These are phyloP conservation scores for Anser brachyrhynchus DNA, from an alignment of 2,113 vertebrate genomes.

Conservation along the genomic window DNA sequence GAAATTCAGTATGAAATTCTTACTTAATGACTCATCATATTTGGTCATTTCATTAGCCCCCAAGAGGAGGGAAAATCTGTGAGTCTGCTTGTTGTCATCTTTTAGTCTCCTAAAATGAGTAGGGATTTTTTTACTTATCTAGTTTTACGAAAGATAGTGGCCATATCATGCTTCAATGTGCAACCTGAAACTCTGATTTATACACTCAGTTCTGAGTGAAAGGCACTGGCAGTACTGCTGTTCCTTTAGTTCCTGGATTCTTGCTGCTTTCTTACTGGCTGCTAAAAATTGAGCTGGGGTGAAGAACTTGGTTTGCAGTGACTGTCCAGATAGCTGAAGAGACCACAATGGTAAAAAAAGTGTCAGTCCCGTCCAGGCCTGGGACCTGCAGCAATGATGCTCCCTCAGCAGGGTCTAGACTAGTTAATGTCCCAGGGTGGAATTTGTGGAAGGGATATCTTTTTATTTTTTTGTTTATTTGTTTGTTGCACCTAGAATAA, in stretches of 20 bases:
- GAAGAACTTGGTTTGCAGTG: neutral
- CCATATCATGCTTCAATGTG: neutral
- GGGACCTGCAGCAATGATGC: neutral
- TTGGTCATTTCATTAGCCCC: neutral
- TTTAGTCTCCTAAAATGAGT: neutral
- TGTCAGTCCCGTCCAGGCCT: neutral
- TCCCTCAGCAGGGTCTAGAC: accelerated
- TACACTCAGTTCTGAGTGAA: neutral
- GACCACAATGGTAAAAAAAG: neutral
- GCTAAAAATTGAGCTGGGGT: neutral
- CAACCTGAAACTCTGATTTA: neutral
- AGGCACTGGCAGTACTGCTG: neutral
- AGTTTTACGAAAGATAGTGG: neutral
- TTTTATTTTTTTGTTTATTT: neutral
- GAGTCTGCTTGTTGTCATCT: neutral
- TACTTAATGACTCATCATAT: neutral
- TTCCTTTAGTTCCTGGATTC: neutral
- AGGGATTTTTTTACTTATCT: neutral
- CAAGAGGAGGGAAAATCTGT: neutral
- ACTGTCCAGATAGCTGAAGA: neutral
- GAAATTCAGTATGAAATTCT: neutral
- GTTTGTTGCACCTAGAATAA: neutral
- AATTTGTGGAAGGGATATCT: neutral
- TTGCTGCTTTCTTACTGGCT: neutral
- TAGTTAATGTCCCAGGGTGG: neutral